A percentile compares a stretch with the other conserved stretches of the same genome.
Conservation (phyloP, 2,113 vertebrate species). For the Saiga tatarica region DNA sequence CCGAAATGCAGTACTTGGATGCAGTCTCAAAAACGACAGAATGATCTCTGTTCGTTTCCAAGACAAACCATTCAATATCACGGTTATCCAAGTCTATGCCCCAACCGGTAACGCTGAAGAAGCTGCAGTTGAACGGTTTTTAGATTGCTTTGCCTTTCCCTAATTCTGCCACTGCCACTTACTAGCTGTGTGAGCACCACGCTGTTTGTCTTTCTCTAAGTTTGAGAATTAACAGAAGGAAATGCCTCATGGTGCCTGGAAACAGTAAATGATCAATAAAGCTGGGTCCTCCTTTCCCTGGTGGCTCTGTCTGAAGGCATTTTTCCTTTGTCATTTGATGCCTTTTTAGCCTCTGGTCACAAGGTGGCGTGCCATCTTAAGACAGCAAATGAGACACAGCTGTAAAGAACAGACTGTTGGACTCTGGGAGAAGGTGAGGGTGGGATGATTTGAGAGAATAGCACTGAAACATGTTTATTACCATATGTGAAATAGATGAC, state of each 20-base stretch:
- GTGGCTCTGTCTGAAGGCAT: neutral
- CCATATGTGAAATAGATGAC: neutral
- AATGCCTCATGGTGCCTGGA: neutral
- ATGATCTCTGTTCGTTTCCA: too few species aligned
- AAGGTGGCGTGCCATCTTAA: neutral
- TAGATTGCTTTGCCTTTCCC: neutral
- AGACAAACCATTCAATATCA: too few species aligned
- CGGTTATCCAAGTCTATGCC: too few species aligned
- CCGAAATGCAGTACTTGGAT: too few species aligned
- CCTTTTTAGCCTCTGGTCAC: neutral
- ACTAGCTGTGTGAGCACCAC: neutral
- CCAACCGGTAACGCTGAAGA: too few species aligned
- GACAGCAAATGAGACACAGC: neutral
- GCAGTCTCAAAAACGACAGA: too few species aligned
- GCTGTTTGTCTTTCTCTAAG: neutral
- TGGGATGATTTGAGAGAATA: neutral
- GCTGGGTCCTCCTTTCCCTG: fast-evolving
- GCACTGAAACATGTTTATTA: neutral
- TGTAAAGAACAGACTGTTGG: neutral
- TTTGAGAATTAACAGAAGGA: neutral
- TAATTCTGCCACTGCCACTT: neutral
- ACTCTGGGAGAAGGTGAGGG: neutral
- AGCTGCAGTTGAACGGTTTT: neutral
- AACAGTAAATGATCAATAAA: neutral
- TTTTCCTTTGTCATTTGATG: neutral